These are phyloP conservation scores for Caenorhabditis inopinata DNA, from an alignment of 1,140 invertebrate genomes.

Conservation along the genomic window DNA sequence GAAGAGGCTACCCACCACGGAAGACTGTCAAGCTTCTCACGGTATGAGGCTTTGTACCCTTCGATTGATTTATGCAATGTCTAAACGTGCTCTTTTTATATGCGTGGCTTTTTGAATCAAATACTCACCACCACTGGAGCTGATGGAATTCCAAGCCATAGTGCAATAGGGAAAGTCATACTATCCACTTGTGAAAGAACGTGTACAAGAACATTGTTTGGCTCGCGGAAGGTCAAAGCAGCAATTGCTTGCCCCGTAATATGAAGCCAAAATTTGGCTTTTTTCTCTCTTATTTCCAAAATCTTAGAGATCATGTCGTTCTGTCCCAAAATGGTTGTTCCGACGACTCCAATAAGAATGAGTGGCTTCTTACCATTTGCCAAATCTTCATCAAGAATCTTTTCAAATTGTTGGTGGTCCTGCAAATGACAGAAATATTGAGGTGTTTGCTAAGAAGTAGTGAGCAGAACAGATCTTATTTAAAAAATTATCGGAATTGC, in stretches of 20 bases:
- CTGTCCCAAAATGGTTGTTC: slow-evolving; percentile 52
- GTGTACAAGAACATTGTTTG: slow-evolving; percentile 47
- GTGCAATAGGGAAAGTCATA: slow-evolving; percentile 80
- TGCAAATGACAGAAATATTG: too few relatives aligned
- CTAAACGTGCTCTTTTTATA: slow-evolving; percentile 29
- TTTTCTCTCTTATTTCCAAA: slow-evolving; percentile 42
- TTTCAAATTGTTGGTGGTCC: slow-evolving; percentile 48
- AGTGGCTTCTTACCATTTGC: slow-evolving; percentile 48
- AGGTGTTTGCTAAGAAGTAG: too few relatives aligned
- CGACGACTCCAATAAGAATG: slow-evolving; percentile 49
- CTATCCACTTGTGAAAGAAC: slow-evolving; percentile 75
- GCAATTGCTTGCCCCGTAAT: slow-evolving; percentile 53
- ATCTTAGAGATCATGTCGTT: slow-evolving; percentile 53
- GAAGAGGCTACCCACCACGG: slow-evolving; percentile 52
- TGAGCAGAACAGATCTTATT: too few relatives aligned
- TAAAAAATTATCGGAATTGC: too few relatives aligned
- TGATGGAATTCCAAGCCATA: slow-evolving; percentile 86
- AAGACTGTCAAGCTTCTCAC: slow-evolving; percentile 51
- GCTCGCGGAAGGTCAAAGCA: slow-evolving; percentile 47
- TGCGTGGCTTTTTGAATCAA: slow-evolving; percentile 48
- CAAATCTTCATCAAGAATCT: slow-evolving; percentile 47
- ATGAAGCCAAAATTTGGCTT: slow-evolving; percentile 48
- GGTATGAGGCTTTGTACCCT: slow-evolving; percentile 49
- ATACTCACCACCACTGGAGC: slow-evolving; percentile 88
- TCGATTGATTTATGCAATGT: slow-evolving; percentile 52